phyloP scores from a whole-genome alignment of 2,888 invertebrate genomes.

The Dascillus cervinus region DNA sequence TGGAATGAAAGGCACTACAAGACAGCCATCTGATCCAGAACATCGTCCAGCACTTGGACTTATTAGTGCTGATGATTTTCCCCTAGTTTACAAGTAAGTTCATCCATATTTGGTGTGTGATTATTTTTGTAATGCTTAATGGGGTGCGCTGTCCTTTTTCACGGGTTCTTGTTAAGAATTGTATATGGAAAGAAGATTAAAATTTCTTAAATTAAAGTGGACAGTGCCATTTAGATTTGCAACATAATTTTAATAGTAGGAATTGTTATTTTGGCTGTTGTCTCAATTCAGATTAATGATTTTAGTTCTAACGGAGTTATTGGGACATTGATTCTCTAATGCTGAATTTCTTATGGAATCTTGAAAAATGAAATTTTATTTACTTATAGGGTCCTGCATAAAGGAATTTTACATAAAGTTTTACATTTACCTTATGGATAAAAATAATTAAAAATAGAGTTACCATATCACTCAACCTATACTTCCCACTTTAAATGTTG shows the following conservation, averaged over 20 bases:
- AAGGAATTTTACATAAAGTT: slow-evolving; percentile 15
- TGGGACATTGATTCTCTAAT: too few relatives aligned
- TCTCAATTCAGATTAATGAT: too few relatives aligned
- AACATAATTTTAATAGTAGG: too few relatives aligned
- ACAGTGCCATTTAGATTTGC: too few relatives aligned
- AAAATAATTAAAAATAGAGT: slow-evolving; percentile 8
- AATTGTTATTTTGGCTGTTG: too few relatives aligned
- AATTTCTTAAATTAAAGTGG: too few relatives aligned
- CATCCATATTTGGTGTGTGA: slow-evolving; percentile 8
- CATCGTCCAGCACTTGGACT: slow-evolving; percentile 72
- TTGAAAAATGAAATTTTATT: slow-evolving; percentile 19
- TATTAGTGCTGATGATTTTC: slow-evolving; percentile 74
- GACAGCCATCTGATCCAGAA: slow-evolving; percentile 61
- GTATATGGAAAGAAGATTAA: too few relatives aligned
- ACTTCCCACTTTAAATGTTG: slow-evolving; percentile 8
- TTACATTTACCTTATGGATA: slow-evolving; percentile 14
- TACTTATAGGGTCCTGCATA: slow-evolving; percentile 19
- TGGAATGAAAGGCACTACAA: slow-evolving; percentile 75
- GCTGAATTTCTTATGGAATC: too few relatives aligned
- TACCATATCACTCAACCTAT: slow-evolving; percentile 6
- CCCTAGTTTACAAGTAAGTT: slow-evolving; percentile 76
- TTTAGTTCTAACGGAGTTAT: too few relatives aligned
- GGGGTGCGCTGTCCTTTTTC: too few relatives aligned
- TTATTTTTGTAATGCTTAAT: too few relatives aligned
- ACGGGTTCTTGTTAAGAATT: too few relatives aligned